These are phyloP conservation scores for Aethes cnicana DNA, from an alignment of 2,888 invertebrate species.

Conservation along the genomic window DNA sequence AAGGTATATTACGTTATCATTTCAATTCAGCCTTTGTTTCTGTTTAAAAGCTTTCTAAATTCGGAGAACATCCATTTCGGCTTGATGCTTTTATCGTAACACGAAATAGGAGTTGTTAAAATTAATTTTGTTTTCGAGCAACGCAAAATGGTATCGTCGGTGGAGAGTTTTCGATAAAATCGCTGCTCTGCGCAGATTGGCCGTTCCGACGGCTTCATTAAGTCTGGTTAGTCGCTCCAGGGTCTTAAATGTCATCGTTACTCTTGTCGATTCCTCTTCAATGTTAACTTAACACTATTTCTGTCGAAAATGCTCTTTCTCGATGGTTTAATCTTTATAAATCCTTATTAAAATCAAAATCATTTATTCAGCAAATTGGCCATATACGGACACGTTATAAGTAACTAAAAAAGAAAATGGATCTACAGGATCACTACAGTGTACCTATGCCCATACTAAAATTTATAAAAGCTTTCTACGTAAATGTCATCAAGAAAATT, in stretches of 20 bases:
- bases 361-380: too few relatives aligned
- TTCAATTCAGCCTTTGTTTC: background rate
- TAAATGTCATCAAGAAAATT: too few relatives aligned
- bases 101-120: conserved; percentile 14
- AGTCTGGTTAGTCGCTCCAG: conserved; percentile 44
- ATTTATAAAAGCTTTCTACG: too few relatives aligned
- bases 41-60: conserved; percentile 5
- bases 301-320: conserved; percentile 33
- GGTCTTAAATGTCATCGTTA: conserved; percentile 49
- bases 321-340: conserved; percentile 17
- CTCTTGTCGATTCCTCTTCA: conserved; percentile 40
- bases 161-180: conserved; percentile 40
- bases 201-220: conserved; percentile 60
- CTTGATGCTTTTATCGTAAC: background rate
- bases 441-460: too few relatives aligned
- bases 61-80: conserved; percentile 1
- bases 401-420: too few relatives aligned
- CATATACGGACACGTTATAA: too few relatives aligned
- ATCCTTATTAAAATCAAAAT: background rate
- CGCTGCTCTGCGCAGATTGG: conserved; percentile 45
- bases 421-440: too few relatives aligned
- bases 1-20: too few relatives aligned
- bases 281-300: conserved; percentile 16
- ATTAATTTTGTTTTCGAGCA: conserved; percentile 33
- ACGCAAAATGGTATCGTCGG: conserved; percentile 40